Percentiles rank a stretch among this genome's conserved stretches.
Evolutionary conservation across 2,888 invertebrate genomes (phyloP).

Genomic region (Diarsia dahlii): DNA sequence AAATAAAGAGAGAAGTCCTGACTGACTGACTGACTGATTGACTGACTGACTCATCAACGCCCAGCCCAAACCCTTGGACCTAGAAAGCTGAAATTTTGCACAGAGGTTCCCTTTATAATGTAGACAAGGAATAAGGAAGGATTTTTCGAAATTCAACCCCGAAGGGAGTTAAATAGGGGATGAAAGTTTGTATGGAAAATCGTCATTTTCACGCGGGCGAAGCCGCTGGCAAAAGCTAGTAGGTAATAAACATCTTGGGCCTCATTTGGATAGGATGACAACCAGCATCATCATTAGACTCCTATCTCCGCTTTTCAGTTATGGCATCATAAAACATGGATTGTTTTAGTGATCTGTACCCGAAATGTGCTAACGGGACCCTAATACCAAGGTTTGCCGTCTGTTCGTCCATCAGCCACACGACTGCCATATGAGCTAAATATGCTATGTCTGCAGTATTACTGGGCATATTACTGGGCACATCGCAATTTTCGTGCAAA

Average conservation of each 20-base stretch:
- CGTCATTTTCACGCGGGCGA: no score
- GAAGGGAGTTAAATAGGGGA: no score
- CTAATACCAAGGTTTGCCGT: not conserved
- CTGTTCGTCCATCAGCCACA: not conserved
- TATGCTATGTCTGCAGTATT: not conserved
- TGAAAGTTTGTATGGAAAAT: no score
- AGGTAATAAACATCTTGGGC: not conserved
- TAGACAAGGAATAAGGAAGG: no score
- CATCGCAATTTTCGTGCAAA: not conserved
- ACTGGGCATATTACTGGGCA: not conserved
- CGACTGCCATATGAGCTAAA: not conserved
- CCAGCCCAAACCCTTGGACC: no score
- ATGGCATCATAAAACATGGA: not conserved
- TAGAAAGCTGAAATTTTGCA: no score
- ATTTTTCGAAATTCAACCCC: no score
- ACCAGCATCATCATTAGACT: not conserved
- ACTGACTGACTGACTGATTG: no score
- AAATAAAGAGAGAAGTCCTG: no score
- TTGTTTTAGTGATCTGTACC: not conserved
- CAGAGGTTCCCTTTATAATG: no score
- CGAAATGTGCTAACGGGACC: not conserved
- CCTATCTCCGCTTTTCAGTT: not conserved
- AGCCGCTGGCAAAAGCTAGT: no score
- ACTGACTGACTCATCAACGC: no score
- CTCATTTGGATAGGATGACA: not conserved